Conservation (phyloP, 2,888 invertebrate species). For the Isotomurus palustris region DNA sequence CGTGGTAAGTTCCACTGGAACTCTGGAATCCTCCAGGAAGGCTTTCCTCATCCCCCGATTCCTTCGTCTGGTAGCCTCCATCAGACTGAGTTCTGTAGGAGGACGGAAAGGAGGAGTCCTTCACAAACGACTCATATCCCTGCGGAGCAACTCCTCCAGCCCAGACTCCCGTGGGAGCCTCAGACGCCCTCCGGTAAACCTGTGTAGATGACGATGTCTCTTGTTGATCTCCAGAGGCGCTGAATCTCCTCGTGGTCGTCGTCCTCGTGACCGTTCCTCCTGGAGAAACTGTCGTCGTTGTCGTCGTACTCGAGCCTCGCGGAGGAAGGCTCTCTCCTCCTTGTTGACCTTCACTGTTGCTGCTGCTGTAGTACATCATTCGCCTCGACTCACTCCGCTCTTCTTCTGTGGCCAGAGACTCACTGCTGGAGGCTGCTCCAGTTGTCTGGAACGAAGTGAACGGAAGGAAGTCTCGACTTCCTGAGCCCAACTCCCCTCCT, state of each 20-base stretch:
- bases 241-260: constrained; percentile 32
- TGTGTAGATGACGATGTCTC: constrained; percentile 8
- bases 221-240: constrained; percentile 19
- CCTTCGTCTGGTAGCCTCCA: constrained; percentile 9
- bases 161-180: not conserved
- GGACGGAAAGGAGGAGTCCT: not conserved
- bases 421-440: too few relatives aligned
- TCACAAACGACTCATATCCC: not conserved
- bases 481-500: too few relatives aligned
- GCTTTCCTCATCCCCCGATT: constrained; percentile 7
- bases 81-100: not conserved
- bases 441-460: too few relatives aligned
- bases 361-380: too few relatives aligned
- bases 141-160: not conserved
- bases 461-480: too few relatives aligned
- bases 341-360: too few relatives aligned
- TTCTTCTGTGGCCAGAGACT: too few relatives aligned
- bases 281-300: constrained; percentile 33
- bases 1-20: too few relatives aligned
- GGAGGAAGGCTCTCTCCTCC: too few relatives aligned
- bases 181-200: not conserved
- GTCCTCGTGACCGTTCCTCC: constrained; percentile 34
- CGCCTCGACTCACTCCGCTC: too few relatives aligned
- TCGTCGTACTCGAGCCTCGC: constrained; percentile 29
- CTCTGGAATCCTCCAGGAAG: not conserved